These are phyloP conservation scores for Gyrodactylus bullatarudis DNA, from an alignment of 1,140 invertebrate species.

Conservation along the genomic window DNA sequence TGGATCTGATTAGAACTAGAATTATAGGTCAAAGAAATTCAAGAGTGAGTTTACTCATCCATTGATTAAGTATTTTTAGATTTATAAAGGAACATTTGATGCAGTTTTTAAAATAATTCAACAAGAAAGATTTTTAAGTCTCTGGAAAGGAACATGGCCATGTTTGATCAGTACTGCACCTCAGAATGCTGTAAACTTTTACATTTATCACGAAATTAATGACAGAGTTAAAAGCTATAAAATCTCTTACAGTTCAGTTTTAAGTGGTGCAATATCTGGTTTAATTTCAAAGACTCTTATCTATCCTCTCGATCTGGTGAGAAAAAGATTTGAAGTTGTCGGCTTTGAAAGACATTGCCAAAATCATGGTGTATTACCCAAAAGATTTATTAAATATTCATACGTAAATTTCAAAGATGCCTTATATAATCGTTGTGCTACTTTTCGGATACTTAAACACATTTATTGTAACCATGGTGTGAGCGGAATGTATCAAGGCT, in stretches of 20 bases:
- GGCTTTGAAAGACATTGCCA: not conserved
- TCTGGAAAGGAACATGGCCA: not conserved
- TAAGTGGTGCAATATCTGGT: not conserved
- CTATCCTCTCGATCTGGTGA: not conserved
- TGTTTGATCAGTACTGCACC: not conserved
- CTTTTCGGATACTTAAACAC: not conserved
- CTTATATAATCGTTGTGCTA: not conserved
- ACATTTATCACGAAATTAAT: not conserved
- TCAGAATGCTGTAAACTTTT: not conserved
- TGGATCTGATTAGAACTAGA: not conserved
- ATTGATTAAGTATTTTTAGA: not conserved
- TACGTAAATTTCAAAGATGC: not conserved
- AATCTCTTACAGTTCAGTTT: not conserved
- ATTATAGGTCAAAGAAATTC: not conserved
- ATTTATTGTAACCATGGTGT: not conserved
- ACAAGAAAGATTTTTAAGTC: not conserved
- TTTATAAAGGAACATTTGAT: not conserved
- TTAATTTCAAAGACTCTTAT: not conserved
- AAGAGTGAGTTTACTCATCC: not conserved
- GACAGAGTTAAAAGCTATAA: not conserved
- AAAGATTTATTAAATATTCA: not conserved
- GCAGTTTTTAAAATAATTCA: not conserved
- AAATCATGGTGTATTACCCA: not conserved
- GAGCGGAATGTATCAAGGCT: not conserved
- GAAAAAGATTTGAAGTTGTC: not conserved